These are phyloP conservation scores for Nettapus auritus DNA, from an alignment of 2,113 vertebrate genomes.

Conservation along the genomic window DNA sequence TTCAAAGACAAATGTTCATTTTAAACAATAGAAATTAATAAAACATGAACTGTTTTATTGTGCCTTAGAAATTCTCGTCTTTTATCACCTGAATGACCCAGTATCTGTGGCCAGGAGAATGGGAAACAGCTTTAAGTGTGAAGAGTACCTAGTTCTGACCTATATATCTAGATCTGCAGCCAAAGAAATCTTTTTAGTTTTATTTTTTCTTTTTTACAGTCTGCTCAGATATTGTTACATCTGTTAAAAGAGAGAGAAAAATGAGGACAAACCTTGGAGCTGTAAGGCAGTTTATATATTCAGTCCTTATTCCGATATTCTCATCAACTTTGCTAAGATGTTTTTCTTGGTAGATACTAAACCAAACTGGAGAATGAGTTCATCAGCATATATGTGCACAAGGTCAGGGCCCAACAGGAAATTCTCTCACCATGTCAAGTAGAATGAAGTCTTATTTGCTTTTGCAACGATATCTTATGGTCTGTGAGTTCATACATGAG, in stretches of 20 bases:
- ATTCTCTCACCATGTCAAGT: not conserved
- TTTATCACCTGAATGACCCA: not conserved
- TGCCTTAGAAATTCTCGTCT: not conserved
- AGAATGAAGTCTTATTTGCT: not conserved
- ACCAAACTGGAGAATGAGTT: not conserved
- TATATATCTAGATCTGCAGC: not conserved
- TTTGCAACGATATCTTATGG: not conserved
- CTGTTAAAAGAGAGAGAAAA: not conserved
- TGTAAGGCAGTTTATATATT: not conserved
- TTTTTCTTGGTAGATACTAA: not conserved
- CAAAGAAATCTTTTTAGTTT: not conserved
- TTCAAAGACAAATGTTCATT: conserved; percentile 26
- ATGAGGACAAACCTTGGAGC: not conserved
- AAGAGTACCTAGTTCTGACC: not conserved
- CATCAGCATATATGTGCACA: not conserved
- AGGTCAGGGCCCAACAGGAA: not conserved
- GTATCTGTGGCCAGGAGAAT: not conserved
- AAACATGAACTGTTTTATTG: not conserved
- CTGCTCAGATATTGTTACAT: not conserved
- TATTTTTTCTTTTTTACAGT: not conserved
- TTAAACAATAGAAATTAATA: conserved; percentile 23
- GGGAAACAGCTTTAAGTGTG: not conserved
- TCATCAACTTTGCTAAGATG: not conserved
- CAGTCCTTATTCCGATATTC: not conserved
- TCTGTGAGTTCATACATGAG: not conserved